A percentile compares a stretch with the other conserved stretches of the same genome.
phyloP scores from a whole-genome alignment of 2,888 invertebrate species.

The Clivina fossor region DNA sequence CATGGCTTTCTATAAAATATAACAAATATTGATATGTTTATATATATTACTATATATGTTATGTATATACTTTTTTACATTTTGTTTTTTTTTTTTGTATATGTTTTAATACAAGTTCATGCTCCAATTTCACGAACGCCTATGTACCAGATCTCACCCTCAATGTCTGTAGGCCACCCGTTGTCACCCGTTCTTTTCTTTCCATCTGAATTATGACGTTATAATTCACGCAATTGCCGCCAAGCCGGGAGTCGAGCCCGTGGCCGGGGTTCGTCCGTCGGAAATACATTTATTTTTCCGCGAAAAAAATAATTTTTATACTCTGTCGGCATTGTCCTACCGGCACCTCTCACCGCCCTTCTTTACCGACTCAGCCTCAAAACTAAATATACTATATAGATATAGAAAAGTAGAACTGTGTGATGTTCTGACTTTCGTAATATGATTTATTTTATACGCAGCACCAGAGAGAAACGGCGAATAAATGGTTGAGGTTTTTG shows the following conservation, averaged over 20 bases:
- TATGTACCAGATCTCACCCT: not conserved
- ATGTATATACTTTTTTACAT: too few species aligned
- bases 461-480: not conserved
- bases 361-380: too few species aligned
- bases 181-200: conserved; percentile 50
- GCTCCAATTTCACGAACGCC: not conserved
- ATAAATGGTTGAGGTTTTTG: too few species aligned
- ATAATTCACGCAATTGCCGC: conserved; percentile 53
- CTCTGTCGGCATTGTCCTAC: conserved; percentile 29
- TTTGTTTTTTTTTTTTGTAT: too few species aligned
- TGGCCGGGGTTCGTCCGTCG: conserved; percentile 27
- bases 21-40: too few species aligned
- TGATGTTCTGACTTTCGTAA: conserved; percentile 20
- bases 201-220: conserved; percentile 52
- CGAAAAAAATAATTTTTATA: conserved; percentile 35
- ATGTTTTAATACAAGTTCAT: too few species aligned
- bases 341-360: conserved; percentile 20
- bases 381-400: conserved; percentile 33
- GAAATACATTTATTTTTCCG: conserved; percentile 36
- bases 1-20: too few species aligned
- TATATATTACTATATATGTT: too few species aligned
- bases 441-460: conserved; percentile 24
- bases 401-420: conserved; percentile 26
- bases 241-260: conserved; percentile 35
- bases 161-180: conserved; percentile 6